These are phyloP conservation scores for Ariopsis seemanni DNA, from an alignment of 2,113 vertebrate species.

Conservation along the genomic window DNA sequence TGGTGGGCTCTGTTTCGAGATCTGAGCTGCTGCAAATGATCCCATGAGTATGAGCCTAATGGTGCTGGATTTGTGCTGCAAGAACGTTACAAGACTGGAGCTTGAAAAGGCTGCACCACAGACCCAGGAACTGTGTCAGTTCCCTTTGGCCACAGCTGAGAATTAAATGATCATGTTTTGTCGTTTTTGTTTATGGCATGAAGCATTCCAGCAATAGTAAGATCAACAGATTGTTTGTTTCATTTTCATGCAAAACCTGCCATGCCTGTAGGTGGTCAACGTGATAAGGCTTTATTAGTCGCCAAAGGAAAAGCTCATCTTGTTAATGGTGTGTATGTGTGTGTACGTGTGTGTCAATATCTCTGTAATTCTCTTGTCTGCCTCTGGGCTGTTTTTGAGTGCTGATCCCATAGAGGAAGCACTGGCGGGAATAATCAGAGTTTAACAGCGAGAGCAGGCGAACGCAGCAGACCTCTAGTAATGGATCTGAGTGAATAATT, in stretches of 20 bases:
- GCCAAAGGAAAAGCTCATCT: slow-evolving; percentile 57
- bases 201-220: slow-evolving; percentile 5
- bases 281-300: slow-evolving; percentile 66
- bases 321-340: slow-evolving; percentile 42
- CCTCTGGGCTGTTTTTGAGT: slow-evolving; percentile 63
- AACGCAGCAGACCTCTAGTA: slow-evolving; percentile 74
- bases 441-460: slow-evolving; percentile 72
- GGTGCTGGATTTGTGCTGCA: slow-evolving; percentile 53
- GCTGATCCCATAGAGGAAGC: slow-evolving; percentile 54
- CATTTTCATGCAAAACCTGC: slow-evolving; percentile 54
- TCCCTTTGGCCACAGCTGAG: slow-evolving; percentile 20
- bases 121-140: not conserved
- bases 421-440: slow-evolving; percentile 72
- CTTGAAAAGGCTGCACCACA: slow-evolving; percentile 5
- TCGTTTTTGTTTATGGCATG: not conserved
- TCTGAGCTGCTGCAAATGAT: slow-evolving; percentile 54
- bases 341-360: slow-evolving; percentile 6
- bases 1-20: slow-evolving; percentile 58
- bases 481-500: slow-evolving; percentile 79
- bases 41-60: slow-evolving; percentile 60
- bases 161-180: slow-evolving; percentile 20
- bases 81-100: slow-evolving; percentile 11
- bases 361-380: slow-evolving; percentile 63
- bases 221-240: slow-evolving; percentile 35
- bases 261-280: slow-evolving; percentile 60